Percentiles rank a stretch among this genome's conserved stretches.
These are phyloP conservation scores for Haplochromis vanheusdeni DNA, from an alignment of 2,113 vertebrate species.

Conservation along the genomic window DNA sequence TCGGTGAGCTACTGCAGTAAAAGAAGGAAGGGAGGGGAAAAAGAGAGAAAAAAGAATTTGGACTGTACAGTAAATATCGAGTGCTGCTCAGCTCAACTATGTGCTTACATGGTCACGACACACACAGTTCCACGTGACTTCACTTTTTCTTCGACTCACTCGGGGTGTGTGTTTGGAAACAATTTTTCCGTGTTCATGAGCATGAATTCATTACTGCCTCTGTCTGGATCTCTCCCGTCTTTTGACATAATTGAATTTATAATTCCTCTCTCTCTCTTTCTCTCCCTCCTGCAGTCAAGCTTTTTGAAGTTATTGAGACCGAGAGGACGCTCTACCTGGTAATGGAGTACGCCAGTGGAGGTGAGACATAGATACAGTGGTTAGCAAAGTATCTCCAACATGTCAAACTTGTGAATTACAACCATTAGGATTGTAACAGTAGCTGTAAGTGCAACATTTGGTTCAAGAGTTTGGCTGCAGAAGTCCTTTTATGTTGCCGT, in stretches of 20 bases:
- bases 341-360: slow-evolving; percentile 96
- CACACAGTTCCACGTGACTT: neutral
- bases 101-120: neutral
- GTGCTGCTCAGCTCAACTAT: neutral
- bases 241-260: neutral
- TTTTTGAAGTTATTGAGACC: slow-evolving; percentile 96
- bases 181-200: neutral
- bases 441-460: neutral
- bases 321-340: slow-evolving; percentile 96
- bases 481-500: neutral
- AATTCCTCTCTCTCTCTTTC: neutral
- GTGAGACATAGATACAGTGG: slow-evolving; percentile 64
- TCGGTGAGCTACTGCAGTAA: neutral
- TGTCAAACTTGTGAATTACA: neutral
- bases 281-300: slow-evolving; percentile 77
- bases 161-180: neutral
- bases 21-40: neutral
- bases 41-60: neutral
- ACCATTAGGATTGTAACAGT: neutral
- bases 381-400: neutral
- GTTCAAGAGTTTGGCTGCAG: neutral
- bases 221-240: neutral
- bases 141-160: neutral
- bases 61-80: slow-evolving; percentile 11
- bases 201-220: neutral